Conservation (phyloP, 2,888 invertebrate species). For the Apoda limacodes region DNA sequence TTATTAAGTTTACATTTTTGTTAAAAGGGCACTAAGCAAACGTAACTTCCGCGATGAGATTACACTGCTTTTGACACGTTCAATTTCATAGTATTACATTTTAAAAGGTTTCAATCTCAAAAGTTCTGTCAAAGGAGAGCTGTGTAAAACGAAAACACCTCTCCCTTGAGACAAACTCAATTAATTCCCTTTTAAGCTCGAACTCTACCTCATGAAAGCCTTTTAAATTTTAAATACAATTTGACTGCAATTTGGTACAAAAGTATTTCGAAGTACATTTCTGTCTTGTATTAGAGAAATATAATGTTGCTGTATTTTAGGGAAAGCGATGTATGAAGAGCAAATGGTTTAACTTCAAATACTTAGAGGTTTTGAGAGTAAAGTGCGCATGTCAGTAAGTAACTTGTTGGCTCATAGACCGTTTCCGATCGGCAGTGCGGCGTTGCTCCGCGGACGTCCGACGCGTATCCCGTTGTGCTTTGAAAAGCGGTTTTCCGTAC, state of each 20-base stretch:
- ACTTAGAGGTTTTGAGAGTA: slow-evolving; percentile 27
- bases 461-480: slow-evolving; percentile 30
- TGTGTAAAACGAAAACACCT: slow-evolving; percentile 57
- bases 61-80: no score
- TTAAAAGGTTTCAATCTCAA: no score
- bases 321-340: slow-evolving; percentile 20
- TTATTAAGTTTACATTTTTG: neutral
- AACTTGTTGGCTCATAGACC: slow-evolving; percentile 59
- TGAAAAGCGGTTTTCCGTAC: slow-evolving; percentile 26
- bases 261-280: slow-evolving; percentile 15
- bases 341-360: slow-evolving; percentile 23
- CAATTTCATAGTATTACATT: no score
- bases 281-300: neutral
- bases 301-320: no score
- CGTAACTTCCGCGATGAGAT: no score
- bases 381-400: slow-evolving; percentile 58
- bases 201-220: slow-evolving; percentile 47
- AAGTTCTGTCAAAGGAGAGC: no score
- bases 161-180: slow-evolving; percentile 64
- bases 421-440: slow-evolving; percentile 56
- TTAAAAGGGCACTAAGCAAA: no score
- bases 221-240: slow-evolving; percentile 60
- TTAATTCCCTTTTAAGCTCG: slow-evolving; percentile 59
- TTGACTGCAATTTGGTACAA: slow-evolving; percentile 27
- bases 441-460: slow-evolving; percentile 40